Base-by-base conservation (phyloP, 2,797 vertebrate genomes). In the Xyrichtys novacula region DNA sequence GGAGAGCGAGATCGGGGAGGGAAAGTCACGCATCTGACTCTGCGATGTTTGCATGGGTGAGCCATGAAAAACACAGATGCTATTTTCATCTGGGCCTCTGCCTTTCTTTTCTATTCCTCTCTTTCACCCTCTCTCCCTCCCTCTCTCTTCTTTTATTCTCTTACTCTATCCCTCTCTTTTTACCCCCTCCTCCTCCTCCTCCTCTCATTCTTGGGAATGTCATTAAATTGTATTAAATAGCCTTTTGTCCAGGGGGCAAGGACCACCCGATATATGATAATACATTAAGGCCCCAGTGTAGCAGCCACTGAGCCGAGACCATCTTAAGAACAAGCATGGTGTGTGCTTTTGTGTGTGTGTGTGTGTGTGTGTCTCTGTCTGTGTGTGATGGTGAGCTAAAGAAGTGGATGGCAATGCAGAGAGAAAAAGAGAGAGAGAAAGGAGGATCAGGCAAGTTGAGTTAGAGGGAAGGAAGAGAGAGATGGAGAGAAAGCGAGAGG, bases 161-260 rank as follows among this genome's bases (percentile, higher is more conserved):
- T 76, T 65, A 61, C 72, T 71, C 66, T 65, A 67, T 69, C 82
- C 82, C 71, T 83, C 81, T 80, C 82, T 83, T 78, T 71, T 71
- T 64, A 68, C 53, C 91, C 92, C 14, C 36, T 61, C 31, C 14
- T 26, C n/a, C 40, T 28, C 68, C 93, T 92, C 91, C 90, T 48
- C 86, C 92, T 91, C 94, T 92, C 93, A 94, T 96, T 95, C 96
- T 95, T 91, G 93, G 94, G 96, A 98, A 96, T 97, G 97, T 97
- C 96, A 98, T 98, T 97, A 98, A 98, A 98, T 97, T 97, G 96
- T 96, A 97, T 97, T 98, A 97, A 98, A 98, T 96, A 97, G 96
- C 95, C 97, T 97, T 98, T 98, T 98, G 98, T 98, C 96, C 96
- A 96, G 94, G 94, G 96, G 96, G 96, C 95, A 97, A 93, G 95